phyloP scores from a whole-genome alignment of 2,888 invertebrate species.

The Pseudeuparius sepicola region DNA sequence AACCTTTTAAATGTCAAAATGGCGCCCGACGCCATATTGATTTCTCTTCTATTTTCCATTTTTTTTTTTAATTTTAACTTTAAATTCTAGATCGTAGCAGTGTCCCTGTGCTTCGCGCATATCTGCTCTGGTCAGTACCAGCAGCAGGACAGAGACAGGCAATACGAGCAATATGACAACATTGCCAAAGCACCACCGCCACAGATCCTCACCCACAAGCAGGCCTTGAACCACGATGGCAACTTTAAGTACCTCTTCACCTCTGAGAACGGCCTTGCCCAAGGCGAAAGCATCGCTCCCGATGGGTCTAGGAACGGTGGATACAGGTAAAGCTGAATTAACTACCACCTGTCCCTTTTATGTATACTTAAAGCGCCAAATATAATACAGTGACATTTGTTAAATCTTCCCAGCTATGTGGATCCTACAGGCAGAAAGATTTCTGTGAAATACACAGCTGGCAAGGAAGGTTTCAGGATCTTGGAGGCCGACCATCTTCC shows the following conservation, averaged over 20 bases:
- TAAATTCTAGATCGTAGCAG: too few species aligned
- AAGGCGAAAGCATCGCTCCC: slow-evolving; percentile 57
- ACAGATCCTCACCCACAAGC: slow-evolving; percentile 51
- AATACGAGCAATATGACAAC: slow-evolving; percentile 17
- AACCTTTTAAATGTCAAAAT: too few species aligned
- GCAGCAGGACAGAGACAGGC: slow-evolving; percentile 13
- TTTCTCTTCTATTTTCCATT: too few species aligned
- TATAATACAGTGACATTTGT: too few species aligned
- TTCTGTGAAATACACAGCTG: slow-evolving; percentile 46
- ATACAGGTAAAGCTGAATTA: too few species aligned
- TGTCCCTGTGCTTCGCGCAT: too few species aligned
- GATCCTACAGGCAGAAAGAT: slow-evolving; percentile 57
- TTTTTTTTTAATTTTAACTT: neutral
- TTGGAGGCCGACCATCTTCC: slow-evolving; percentile 42
- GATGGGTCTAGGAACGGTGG: slow-evolving; percentile 54
- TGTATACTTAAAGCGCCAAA: too few species aligned
- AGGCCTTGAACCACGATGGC: slow-evolving; percentile 54
- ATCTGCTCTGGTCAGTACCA: slow-evolving; percentile 22
- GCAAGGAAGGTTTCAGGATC: slow-evolving; percentile 43
- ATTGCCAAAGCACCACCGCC: slow-evolving; percentile 36
- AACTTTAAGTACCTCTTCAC: slow-evolving; percentile 58
- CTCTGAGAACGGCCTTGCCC: slow-evolving; percentile 58
- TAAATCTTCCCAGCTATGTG: slow-evolving; percentile 30
- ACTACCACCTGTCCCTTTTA: too few species aligned
- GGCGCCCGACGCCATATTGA: neutral